Evolutionary conservation across 2,888 invertebrate species (phyloP).

Genomic region (Cinara cedri): DNA sequence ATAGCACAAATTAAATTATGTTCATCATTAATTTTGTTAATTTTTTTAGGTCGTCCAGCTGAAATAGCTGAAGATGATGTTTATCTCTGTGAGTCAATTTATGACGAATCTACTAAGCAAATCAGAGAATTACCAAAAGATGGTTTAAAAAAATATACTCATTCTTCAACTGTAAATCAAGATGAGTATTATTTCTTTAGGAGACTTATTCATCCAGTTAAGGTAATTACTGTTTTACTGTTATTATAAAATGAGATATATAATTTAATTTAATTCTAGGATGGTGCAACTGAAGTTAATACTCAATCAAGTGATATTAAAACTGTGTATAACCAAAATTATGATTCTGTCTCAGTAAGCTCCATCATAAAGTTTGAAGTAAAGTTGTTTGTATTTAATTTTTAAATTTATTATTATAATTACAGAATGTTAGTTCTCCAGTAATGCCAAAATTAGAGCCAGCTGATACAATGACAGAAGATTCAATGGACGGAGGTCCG

Average conservation of each 20-base stretch:
- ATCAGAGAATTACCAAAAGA: conserved; percentile 74
- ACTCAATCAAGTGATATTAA: conserved; percentile 32
- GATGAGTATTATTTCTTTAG: conserved; percentile 90
- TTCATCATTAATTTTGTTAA: neutral
- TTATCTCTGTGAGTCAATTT: conserved; percentile 89
- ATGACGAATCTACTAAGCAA: conserved; percentile 84
- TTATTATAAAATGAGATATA: neutral
- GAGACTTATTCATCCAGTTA: conserved; percentile 70
- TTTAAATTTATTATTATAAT: neutral
- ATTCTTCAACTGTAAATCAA: conserved; percentile 82
- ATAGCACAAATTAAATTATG: neutral
- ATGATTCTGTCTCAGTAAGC: conserved; percentile 49
- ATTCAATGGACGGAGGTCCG: conserved; percentile 80
- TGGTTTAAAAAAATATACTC: conserved; percentile 81
- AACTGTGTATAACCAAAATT: conserved; percentile 40
- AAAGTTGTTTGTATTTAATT: neutral
- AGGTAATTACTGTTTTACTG: conserved; percentile 63
- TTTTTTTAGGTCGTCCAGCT: conserved; percentile 79
- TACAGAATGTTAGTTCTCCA: conserved; percentile 50
- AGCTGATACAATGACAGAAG: conserved; percentile 70
- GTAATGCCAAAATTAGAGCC: conserved; percentile 59
- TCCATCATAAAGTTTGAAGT: neutral
- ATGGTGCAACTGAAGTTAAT: conserved; percentile 28
- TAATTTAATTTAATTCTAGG: neutral
- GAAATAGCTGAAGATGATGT: conserved; percentile 92